These are phyloP conservation scores for Botia almorhae DNA, from an alignment of 2,797 vertebrate genomes.

Conservation along the genomic window DNA sequence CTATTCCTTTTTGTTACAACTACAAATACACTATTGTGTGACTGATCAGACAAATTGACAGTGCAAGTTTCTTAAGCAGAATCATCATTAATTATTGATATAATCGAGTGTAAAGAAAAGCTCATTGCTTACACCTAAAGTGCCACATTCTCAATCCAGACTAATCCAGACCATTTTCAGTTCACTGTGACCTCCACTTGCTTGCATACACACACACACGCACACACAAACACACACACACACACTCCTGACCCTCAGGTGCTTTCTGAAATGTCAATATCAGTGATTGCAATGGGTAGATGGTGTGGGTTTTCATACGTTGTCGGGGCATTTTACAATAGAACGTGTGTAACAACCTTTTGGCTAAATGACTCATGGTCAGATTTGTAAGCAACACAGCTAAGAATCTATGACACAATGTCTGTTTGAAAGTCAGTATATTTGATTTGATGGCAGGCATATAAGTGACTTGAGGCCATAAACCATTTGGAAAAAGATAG, in stretches of 20 bases:
- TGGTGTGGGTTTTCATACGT: conserved; percentile 38
- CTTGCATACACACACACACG: too few relatives aligned
- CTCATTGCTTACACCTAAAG: too few relatives aligned
- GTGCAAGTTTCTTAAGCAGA: too few relatives aligned
- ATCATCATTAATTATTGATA: too few relatives aligned
- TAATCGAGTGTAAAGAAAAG: too few relatives aligned
- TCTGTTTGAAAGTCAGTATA: conserved; percentile 52
- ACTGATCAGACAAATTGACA: too few relatives aligned
- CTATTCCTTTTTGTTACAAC: too few relatives aligned
- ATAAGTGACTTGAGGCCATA: conserved; percentile 13
- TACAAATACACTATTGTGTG: too few relatives aligned
- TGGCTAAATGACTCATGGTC: conserved; percentile 39
- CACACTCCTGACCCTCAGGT: conserved; percentile 13
- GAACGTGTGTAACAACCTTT: conserved; percentile 25
- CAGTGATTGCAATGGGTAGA: conserved; percentile 17
- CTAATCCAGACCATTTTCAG: too few relatives aligned
- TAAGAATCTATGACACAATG: conserved; percentile 45
- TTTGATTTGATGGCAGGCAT: conserved; percentile 40
- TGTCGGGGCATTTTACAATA: conserved; percentile 34
- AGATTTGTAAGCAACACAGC: conserved; percentile 45
- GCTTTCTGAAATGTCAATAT: conserved; percentile 45
- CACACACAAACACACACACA: too few relatives aligned
- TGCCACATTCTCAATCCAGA: too few relatives aligned
- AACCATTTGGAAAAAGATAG: neutral
- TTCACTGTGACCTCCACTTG: too few relatives aligned